These are phyloP conservation scores for Pelodiscus sinensis DNA, from an alignment of 2,113 vertebrate species.

Conservation along the genomic window DNA sequence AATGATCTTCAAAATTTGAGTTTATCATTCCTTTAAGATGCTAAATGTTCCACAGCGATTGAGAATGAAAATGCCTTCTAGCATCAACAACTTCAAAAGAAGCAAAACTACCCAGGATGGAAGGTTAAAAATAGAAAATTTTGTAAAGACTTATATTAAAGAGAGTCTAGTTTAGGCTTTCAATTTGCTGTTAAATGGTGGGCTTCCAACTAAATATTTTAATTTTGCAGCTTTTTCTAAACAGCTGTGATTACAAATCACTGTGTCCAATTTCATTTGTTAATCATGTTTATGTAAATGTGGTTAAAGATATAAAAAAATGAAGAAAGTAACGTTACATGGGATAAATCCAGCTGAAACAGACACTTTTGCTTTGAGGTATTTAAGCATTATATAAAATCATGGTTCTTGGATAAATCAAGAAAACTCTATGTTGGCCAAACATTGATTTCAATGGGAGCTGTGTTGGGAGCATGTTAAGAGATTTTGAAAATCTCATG, in stretches of 20 bases:
- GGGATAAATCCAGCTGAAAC: rapidly evolving
- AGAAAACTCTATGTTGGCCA: not conserved
- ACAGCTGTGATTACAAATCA: not conserved
- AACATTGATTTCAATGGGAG: not conserved
- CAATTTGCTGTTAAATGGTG: not conserved
- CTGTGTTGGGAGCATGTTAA: not conserved
- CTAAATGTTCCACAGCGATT: not conserved
- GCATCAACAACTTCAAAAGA: not conserved
- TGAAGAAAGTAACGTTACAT: not conserved
- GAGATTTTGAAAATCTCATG: not conserved
- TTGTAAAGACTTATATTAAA: not conserved
- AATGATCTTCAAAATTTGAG: not conserved
- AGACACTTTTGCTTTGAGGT: not conserved
- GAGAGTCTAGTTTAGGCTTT: not conserved
- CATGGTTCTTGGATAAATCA: not conserved
- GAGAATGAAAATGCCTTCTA: not conserved
- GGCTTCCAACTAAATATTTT: not conserved
- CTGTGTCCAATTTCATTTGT: not conserved
- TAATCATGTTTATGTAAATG: rapidly evolving
- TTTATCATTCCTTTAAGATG: not conserved
- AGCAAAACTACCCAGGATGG: not conserved
- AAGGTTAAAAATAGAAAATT: not conserved
- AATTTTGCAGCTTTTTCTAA: not conserved
- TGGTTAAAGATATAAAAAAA: not conserved
- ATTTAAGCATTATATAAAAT: not conserved